These are phyloP conservation scores for Austrofundulus limnaeus DNA, from an alignment of 2,113 vertebrate species.

Conservation along the genomic window DNA sequence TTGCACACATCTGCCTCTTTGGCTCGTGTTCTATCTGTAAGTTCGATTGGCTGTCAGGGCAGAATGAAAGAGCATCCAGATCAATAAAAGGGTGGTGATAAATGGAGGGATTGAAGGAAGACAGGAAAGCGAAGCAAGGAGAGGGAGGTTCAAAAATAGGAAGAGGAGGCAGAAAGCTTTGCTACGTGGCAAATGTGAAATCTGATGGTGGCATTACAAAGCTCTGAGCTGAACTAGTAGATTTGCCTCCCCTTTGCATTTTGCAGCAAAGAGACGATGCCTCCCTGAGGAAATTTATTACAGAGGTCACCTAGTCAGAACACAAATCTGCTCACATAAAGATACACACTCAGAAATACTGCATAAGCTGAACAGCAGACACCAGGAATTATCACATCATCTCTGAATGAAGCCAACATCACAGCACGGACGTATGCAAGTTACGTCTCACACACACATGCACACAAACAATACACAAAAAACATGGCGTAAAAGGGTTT, in stretches of 20 bases:
- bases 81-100: constrained; percentile 47
- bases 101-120: constrained; percentile 29
- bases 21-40: constrained; percentile 5
- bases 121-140: constrained; percentile 2
- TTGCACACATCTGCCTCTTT: constrained; percentile 17
- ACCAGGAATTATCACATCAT: constrained; percentile 24
- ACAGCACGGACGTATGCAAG: constrained; percentile 5
- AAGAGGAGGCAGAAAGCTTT: constrained; percentile 6
- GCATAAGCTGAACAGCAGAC: constrained; percentile 7
- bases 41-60: constrained; percentile 26
- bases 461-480: too few species aligned
- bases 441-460: background rate
- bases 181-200: constrained; percentile 29
- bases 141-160: background rate
- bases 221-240: constrained; percentile 32
- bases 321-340: constrained; percentile 13
- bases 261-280: constrained; percentile 34
- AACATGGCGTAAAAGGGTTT: constrained; percentile 4
- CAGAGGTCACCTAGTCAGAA: constrained; percentile 61
- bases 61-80: constrained; percentile 29
- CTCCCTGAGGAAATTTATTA: constrained; percentile 51
- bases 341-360: background rate
- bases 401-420: constrained; percentile 9
- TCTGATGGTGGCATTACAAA: constrained; percentile 63
- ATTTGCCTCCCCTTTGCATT: constrained; percentile 6